These are phyloP conservation scores for Philaethria dido DNA, from an alignment of 2,888 invertebrate genomes.

Conservation along the genomic window DNA sequence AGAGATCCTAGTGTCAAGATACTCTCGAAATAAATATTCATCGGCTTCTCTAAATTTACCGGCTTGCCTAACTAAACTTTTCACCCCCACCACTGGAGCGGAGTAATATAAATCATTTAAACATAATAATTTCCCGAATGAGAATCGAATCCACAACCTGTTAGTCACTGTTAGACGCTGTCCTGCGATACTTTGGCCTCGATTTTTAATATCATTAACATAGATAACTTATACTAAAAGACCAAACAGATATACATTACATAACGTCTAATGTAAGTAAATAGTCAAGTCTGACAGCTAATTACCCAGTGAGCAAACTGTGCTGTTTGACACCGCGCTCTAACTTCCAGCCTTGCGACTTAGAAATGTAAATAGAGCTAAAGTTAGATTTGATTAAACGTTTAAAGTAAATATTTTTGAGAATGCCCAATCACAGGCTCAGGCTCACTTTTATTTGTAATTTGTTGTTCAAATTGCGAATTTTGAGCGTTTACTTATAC, in stretches of 20 bases:
- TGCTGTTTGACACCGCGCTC: constrained; percentile 27
- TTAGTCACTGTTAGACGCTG: too few species aligned
- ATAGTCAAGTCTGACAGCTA: constrained; percentile 34
- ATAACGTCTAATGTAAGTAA: constrained; percentile 37
- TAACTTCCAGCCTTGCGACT: constrained; percentile 29
- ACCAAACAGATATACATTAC: constrained; percentile 2
- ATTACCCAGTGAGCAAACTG: constrained; percentile 32
- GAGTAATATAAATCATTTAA: too few species aligned
- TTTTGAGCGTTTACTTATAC: background rate
- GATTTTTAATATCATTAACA: background rate
- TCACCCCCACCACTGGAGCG: too few species aligned
- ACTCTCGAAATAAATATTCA: too few species aligned
- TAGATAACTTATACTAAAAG: background rate
- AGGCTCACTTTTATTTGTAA: constrained; percentile 7
- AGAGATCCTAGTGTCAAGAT: too few species aligned
- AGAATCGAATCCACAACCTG: too few species aligned
- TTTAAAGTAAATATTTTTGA: constrained; percentile 35
- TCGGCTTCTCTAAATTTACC: too few species aligned
- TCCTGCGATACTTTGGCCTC: too few species aligned
- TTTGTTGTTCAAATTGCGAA: constrained; percentile 16
- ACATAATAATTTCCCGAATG: too few species aligned
- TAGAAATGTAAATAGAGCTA: constrained; percentile 37
- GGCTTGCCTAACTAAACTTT: too few species aligned
- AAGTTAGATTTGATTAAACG: constrained; percentile 41
- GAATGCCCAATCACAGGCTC: constrained; percentile 27